Evolutionary conservation across 2,888 invertebrate genomes (phyloP).

Genomic region (Mactromeris polynyma): DNA sequence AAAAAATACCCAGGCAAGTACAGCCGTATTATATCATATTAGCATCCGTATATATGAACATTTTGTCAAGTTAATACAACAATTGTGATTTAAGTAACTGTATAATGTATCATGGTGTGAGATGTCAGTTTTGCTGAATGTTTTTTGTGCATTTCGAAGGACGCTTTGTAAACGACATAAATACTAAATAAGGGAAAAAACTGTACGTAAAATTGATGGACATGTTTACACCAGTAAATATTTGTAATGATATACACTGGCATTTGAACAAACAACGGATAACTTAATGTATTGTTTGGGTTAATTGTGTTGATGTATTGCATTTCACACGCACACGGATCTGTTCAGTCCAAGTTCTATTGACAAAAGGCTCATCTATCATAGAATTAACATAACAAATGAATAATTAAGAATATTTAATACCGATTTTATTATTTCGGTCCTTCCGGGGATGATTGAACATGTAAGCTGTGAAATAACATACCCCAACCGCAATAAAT

Average conservation of each 20-base stretch:
- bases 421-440: not conserved
- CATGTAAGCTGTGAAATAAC: not conserved
- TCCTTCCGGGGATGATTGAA: not conserved
- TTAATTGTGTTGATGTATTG: not conserved
- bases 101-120: not conserved
- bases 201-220: too few species aligned
- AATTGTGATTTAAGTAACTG: not conserved
- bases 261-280: not conserved
- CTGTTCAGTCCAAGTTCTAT: not conserved
- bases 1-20: not conserved
- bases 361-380: not conserved
- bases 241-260: not conserved
- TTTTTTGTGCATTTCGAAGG: not conserved
- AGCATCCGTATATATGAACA: not conserved
- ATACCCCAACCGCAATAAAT: not conserved
- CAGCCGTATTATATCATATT: not conserved
- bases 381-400: slow-evolving; percentile 3
- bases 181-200: too few species aligned
- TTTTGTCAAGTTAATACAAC: not conserved
- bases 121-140: not conserved
- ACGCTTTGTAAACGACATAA: too few species aligned
- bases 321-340: not conserved
- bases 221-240: not conserved
- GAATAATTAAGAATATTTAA: slow-evolving; percentile 22
- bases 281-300: not conserved